phyloP scores from a whole-genome alignment of 2,113 vertebrate genomes.

The Martes martes region DNA sequence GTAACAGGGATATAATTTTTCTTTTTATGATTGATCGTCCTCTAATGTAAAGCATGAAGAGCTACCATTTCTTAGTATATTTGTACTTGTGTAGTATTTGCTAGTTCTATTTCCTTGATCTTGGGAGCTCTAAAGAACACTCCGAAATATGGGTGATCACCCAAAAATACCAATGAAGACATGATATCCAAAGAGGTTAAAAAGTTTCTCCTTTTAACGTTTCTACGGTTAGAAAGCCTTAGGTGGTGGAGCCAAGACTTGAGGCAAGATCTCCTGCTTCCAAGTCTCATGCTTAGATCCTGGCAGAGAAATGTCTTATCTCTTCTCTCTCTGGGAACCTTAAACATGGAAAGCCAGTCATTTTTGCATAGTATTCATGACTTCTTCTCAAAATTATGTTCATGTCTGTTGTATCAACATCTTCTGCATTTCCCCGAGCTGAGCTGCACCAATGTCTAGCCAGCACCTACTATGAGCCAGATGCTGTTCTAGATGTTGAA shows the following conservation, averaged over 20 bases:
- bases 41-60: not conserved
- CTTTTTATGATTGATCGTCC: not conserved
- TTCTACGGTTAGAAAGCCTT: conserved; percentile 8
- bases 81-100: not conserved
- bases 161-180: conserved; percentile 28
- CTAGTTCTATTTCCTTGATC: not conserved
- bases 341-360: conserved; percentile 15
- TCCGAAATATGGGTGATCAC: not conserved
- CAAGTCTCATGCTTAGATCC: not conserved
- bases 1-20: not conserved
- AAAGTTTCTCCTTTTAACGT: no score
- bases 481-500: not conserved
- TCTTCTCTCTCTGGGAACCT: not conserved
- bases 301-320: not conserved
- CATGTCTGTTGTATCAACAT: not conserved
- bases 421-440: not conserved
- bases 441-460: not conserved
- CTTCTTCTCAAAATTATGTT: conserved; percentile 39
- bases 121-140: not conserved
- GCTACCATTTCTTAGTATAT: not conserved
- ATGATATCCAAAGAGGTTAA: not conserved
- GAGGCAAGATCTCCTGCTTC: not conserved
- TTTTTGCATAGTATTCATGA: not conserved
- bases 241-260: not conserved
- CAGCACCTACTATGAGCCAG: not conserved